phyloP scores from a whole-genome alignment of 2,888 invertebrate genomes.

The Pollenia amentaria region DNA sequence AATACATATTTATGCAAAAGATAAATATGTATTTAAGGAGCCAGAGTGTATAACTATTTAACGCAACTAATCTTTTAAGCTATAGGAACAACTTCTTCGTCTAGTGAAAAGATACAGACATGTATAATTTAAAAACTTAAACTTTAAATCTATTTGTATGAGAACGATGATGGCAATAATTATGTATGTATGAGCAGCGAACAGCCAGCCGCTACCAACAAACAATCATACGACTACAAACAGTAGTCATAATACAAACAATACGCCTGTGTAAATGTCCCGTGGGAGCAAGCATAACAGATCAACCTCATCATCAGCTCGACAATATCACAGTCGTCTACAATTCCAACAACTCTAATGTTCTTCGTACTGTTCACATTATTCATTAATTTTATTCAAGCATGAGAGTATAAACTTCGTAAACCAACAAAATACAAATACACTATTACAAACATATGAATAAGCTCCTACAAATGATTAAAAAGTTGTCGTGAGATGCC shows the following conservation, averaged over 20 bases:
- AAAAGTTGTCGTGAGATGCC: slow-evolving; percentile 5
- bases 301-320: slow-evolving; percentile 34
- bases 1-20: slow-evolving; percentile 70
- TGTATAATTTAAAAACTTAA: neutral
- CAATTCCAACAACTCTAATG: neutral
- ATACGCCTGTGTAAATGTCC: slow-evolving; percentile 54
- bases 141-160: slow-evolving; percentile 26
- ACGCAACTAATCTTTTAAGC: slow-evolving; percentile 7
- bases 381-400: slow-evolving; percentile 49
- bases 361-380: slow-evolving; percentile 4
- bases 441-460: neutral
- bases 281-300: slow-evolving; percentile 49
- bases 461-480: slow-evolving; percentile 9
- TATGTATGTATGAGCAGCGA: slow-evolving; percentile 14
- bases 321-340: neutral
- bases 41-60: slow-evolving; percentile 6
- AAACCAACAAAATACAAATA: neutral
- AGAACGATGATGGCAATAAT: slow-evolving; percentile 43
- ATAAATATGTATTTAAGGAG: slow-evolving; percentile 48
- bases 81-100: neutral
- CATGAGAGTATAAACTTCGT: neutral
- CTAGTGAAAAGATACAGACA: slow-evolving; percentile 1
- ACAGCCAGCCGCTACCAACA: slow-evolving; percentile 23
- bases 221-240: slow-evolving; percentile 41
- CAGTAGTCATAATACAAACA: slow-evolving; percentile 47